Evolutionary conservation across 2,113 vertebrate species (phyloP).

Genomic region (Oryzias woworae): DNA sequence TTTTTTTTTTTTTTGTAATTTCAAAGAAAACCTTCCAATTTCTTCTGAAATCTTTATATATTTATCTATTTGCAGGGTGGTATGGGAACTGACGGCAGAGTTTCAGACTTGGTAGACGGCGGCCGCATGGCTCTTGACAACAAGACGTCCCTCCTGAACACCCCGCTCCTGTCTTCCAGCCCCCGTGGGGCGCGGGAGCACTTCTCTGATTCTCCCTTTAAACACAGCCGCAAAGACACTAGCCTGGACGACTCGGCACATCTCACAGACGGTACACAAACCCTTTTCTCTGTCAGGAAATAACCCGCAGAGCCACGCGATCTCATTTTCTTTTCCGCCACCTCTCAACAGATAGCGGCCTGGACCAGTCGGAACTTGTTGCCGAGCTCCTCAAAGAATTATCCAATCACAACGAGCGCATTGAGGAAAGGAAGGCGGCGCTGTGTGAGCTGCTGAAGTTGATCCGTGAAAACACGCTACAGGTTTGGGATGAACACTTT

Average conservation of each 20-base stretch:
- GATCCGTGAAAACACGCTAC: conserved; percentile 89
- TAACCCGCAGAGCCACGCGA: not conserved
- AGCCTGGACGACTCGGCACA: conserved; percentile 80
- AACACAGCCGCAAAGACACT: conserved; percentile 88
- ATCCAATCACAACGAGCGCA: conserved; percentile 92
- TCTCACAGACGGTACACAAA: conserved; percentile 56
- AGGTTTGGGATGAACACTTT: conserved; percentile 97
- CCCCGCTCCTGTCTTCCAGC: conserved; percentile 85
- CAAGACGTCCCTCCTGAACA: conserved; percentile 91
- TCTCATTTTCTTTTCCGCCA: not conserved
- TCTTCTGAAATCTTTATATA: not conserved
- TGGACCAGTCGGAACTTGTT: conserved; percentile 92
- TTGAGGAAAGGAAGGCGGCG: conserved; percentile 92
- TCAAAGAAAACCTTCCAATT: not conserved
- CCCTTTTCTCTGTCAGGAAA: not conserved
- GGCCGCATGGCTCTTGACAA: conserved; percentile 90
- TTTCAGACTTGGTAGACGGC: conserved; percentile 77
- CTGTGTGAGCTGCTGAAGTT: conserved; percentile 90
- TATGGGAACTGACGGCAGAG: conserved; percentile 77
- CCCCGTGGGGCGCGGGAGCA: conserved; percentile 86
- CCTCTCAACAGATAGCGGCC: conserved; percentile 79
- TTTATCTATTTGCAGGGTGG: conserved; percentile 65
- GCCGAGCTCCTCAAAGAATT: conserved; percentile 92
- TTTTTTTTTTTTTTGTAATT: not conserved
- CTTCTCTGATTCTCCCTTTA: conserved; percentile 85